A percentile compares a stretch with the other conserved stretches of the same genome.
Conservation (phyloP, 1,140 invertebrate species). For the Rhagoletis zephyria region DNA sequence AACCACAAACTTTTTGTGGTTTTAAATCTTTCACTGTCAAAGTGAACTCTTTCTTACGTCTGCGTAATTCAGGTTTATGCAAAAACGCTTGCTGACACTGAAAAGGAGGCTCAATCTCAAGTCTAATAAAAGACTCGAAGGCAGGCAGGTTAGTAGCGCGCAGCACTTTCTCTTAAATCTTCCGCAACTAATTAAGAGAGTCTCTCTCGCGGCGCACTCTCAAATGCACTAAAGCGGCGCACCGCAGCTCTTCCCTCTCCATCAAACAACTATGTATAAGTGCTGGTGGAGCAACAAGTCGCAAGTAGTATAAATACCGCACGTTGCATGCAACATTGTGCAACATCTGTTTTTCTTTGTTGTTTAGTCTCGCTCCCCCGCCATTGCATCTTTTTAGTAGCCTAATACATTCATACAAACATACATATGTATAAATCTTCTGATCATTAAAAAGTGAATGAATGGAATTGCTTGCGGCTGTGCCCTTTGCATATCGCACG, state of each 20-base stretch:
- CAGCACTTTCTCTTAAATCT: neutral
- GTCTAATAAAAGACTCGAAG: too few relatives aligned
- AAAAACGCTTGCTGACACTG: neutral
- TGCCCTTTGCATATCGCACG: constrained; percentile 45
- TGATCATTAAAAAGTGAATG: constrained; percentile 5
- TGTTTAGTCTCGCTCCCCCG: neutral
- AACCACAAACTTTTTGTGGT: neutral
- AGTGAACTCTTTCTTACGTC: neutral
- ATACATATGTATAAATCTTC: neutral
- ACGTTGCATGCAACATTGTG: neutral
- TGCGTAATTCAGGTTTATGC: constrained; percentile 8
- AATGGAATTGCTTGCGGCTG: neutral
- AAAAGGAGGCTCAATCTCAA: too few relatives aligned
- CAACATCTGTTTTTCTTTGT: constrained; percentile 17
- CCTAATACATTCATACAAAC: too few relatives aligned
- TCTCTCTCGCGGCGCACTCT: neutral
- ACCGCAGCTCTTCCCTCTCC: neutral
- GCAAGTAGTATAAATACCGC: neutral
- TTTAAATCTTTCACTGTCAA: constrained; percentile 42
- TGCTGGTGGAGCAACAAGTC: constrained; percentile 1
- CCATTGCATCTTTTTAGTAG: neutral
- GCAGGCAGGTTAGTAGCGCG: too few relatives aligned
- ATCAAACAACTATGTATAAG: too few relatives aligned
- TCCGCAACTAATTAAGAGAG: neutral
- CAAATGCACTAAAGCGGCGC: neutral